Percentiles rank a stretch among this genome's conserved stretches.
Conservation (phyloP, 2,888 invertebrate species). For the Sminthurides aquaticus region DNA sequence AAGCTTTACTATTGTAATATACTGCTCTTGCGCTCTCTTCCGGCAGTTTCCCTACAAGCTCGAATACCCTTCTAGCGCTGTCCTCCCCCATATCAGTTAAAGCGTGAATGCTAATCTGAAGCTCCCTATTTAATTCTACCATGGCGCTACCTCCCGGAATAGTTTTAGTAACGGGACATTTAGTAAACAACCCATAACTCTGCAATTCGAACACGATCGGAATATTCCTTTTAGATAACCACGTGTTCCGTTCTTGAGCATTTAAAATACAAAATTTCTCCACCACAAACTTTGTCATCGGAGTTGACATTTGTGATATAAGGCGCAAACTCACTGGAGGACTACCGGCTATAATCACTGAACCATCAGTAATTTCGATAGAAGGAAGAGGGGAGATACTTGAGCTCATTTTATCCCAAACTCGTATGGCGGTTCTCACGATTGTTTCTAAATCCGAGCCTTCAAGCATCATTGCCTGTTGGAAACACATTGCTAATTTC, state of each 20-base stretch:
- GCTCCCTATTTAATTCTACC: not conserved
- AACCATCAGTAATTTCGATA: not conserved
- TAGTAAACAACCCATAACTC: not conserved
- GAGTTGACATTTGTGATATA: not conserved
- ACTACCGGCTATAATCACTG: not conserved
- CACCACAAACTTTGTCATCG: not conserved
- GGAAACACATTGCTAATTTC: not conserved
- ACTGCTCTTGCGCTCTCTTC: not conserved
- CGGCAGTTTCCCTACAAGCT: not conserved
- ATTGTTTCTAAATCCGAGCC: not conserved
- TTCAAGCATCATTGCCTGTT: not conserved
- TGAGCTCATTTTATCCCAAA: not conserved
- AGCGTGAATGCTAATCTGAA: not conserved
- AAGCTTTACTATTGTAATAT: not conserved
- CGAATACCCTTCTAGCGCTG: not conserved
- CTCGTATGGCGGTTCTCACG: not conserved
- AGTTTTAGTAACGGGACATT: not conserved
- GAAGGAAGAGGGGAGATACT: not conserved
- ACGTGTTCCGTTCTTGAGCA: not conserved
- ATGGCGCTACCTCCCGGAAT: not conserved
- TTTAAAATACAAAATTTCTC: not conserved
- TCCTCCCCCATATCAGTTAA: not conserved
- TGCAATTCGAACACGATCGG: not conserved
- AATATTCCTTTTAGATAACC: not conserved
- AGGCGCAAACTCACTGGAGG: not conserved